Base-by-base conservation (phyloP, 64 coral and sea anemone species). In the Astreopora myriophthalma region DNA sequence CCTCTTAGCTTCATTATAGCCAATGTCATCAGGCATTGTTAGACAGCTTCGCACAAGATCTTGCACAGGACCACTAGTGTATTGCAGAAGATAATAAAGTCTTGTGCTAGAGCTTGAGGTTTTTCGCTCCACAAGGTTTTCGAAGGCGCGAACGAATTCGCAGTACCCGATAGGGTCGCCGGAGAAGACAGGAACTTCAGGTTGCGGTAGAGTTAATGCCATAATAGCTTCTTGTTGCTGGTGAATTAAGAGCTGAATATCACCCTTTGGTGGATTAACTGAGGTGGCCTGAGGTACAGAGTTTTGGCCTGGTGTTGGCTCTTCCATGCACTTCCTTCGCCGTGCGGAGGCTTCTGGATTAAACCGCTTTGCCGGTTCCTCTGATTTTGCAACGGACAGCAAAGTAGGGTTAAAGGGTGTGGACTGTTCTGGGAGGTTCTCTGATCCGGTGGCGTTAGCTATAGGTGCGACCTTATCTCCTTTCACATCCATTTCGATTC, bases 71-170 rank as follows among this genome's bases (percentile, higher is more conserved):
- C n/a, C n/a, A n/a, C n/a, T n/a, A n/a, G n/a, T n/a, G 75, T 89
- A 89, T 33, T 89, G 87, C 48, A 79, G 31, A 69, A 85, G 74
- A 22, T 89, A 89, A 40, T 89, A 89, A 76, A 89, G 34, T 19
- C 87, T 39, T 36, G 88, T 76, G 39, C 88, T 91, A 34, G 88
- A 40, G 55, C 69, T 90, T 34, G 34, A 29, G 63, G 89, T 83
- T 42, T 42, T 42, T 42, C 39, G 39, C 1, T 42, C 39, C 39
- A 42, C 39, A 42, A 42, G 39, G 39, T 42, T 42, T 42, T 42
- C 39, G 39, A 42, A 42, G n/a, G 39, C 39, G 39, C 58, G 64
- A 27, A 91, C 51, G 39, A 91, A 91, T 17, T 83, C 23, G 48
- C 79, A 58, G 79, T 91, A 91, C 38, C 82, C 63, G 20, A 71